Base-by-base conservation (phyloP, 1,140 invertebrate species). In the Caenorhabditis remanei region DNA sequence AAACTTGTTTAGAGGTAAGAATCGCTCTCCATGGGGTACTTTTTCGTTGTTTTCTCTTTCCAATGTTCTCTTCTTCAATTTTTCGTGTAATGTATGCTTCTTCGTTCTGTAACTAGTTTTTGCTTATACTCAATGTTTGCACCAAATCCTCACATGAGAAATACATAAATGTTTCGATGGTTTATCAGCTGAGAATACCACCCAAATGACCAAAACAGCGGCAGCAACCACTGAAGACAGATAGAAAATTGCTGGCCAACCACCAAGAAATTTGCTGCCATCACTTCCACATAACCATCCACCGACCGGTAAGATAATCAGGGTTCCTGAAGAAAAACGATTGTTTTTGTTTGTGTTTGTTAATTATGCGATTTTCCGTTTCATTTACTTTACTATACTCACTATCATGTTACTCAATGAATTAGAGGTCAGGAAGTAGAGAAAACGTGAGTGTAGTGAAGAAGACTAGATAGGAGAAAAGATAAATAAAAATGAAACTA, bases 81-180 rank as follows among this genome's bases (percentile, higher is more conserved):
- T 92, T 92, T 32, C 87, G 8, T 4, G 19, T 65, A 7, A 88
- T 83, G 41, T 88, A 88, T 4, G 63, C 87, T 56, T 85, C 83
- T 61, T 88, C 87, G 46, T 67, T 85, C 87, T 88, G 40, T 46
- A 88, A 61, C 43, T 41, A 24, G 11, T 40, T 67, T 53, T 67
- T 75, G 16, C 11, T 14, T 14, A 40, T 56, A 24, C 1, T 24
- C 41, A 24, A 2, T 6, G 21, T 32, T 55, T 82, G 32, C 32
- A 56, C 65, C 19, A 79, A 13, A 50, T 8, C 75, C 91, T 84
- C 8, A 85, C 84, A 46, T 90, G 61, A 14, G 84, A 87, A 48
- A 90, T 92, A 75, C 92, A 92, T 40, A 91, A 90, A 56, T 92
- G 91, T 87, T 92, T 92, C 5, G 92, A 91, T 56, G 91, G 91